Conservation (phyloP, 1,140 invertebrate genomes). For the Pristionchus pacificus region DNA sequence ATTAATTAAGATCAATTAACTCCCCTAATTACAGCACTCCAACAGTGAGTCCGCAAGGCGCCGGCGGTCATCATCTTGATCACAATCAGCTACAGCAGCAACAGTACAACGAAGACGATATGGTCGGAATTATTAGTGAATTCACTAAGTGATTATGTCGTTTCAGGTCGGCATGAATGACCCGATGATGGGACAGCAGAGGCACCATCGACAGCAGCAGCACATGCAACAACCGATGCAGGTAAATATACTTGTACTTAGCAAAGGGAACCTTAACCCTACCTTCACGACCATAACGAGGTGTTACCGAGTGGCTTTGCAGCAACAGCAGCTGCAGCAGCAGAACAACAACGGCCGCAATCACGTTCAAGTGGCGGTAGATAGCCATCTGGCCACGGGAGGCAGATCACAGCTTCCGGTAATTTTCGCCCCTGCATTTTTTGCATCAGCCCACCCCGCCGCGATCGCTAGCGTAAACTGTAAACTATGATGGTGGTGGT, state of each 20-base stretch:
- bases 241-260: too few relatives aligned
- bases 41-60: constrained; percentile 30
- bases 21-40: constrained; percentile 38
- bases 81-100: neutral
- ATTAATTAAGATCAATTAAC: too few relatives aligned
- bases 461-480: too few relatives aligned
- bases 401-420: too few relatives aligned
- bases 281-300: constrained; percentile 10
- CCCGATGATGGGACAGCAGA: constrained; percentile 12
- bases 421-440: too few relatives aligned
- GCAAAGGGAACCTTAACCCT: constrained; percentile 22
- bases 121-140: too few relatives aligned
- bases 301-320: constrained; percentile 9
- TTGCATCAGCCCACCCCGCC: too few relatives aligned
- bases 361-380: constrained; percentile 1
- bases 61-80: constrained; percentile 5
- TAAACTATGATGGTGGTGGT: too few relatives aligned
- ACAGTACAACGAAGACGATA: constrained; percentile 6
- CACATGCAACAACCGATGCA: constrained; percentile 15
- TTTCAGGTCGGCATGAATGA: constrained; percentile 3
- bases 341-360: constrained; percentile 9
- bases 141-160: too few relatives aligned
- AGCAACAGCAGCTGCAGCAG: constrained; percentile 1
- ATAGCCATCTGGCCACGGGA: too few relatives aligned
- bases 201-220: constrained; percentile 27